Base-by-base conservation (phyloP, 2,888 invertebrate species). In the Orthosia incerta region DNA sequence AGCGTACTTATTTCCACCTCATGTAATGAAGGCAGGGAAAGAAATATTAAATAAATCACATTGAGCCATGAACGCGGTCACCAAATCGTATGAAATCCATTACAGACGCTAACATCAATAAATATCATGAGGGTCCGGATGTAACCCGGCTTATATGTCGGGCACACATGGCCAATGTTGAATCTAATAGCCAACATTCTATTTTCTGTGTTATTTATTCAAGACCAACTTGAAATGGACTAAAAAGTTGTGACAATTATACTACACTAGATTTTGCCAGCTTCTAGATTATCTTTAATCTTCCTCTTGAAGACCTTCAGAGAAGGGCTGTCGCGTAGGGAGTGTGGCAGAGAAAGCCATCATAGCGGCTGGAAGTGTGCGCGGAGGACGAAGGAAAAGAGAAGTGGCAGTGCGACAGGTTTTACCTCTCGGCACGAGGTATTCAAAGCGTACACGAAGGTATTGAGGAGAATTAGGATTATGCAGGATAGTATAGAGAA, bases 81-180 rank as follows among this genome's bases (percentile, higher is more conserved):
- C 59, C 46, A 61, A 71, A 53, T 80, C 71, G 50, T 68, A 53
- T 0, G 26, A 60, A 80, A 80, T 59, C 67, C 67, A 71, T 76
- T 76, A 74, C 20, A 51, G 45, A 20, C 26, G 39, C 56, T 57
- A 53, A 53, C 66, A 56, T 76, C 71, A 80, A 76, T 79, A 64
- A 67, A 79, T 64, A 60, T 73, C 64, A 74, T 20, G 31, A 71
- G 67, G 66, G 76, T 57, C 67, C 46, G 61, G 64, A 62, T 71
- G 45, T 51, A 20, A 23, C 16, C 31, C 60, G 3, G 56, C 23
- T 65, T 57, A 71, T 46, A 66, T 13, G 39, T 71, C 71, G 76
- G 60, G 4, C 31, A 20, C 45, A 67, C n/a, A 53, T 2, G 4
- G 12, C 63, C 59, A 66, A 39, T 18, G 11, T 55, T 59, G 23